Conservation (phyloP, 2,797 vertebrate genomes). For the Hypotaenidia philippensis region DNA sequence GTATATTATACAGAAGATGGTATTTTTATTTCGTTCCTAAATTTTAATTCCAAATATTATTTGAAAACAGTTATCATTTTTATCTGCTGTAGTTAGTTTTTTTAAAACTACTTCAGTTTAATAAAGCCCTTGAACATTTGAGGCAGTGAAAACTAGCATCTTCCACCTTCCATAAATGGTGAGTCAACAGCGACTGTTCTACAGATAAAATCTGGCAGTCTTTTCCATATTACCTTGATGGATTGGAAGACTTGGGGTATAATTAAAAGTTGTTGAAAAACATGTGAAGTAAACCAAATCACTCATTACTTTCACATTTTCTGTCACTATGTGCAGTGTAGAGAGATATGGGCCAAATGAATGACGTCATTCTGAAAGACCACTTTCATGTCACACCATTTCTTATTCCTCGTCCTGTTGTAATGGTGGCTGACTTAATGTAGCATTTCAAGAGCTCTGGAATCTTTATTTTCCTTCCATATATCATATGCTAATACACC, state of each 20-base stretch:
- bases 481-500: neutral
- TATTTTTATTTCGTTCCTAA: neutral
- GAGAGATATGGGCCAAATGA: neutral
- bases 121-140: neutral
- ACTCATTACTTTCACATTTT: neutral
- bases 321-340: neutral
- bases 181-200: neutral
- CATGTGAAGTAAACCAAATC: neutral
- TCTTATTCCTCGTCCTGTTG: neutral
- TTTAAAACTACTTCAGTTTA: neutral
- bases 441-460: neutral
- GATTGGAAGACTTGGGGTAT: neutral
- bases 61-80: neutral
- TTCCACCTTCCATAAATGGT: fast-evolving
- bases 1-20: neutral
- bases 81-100: neutral
- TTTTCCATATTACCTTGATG: neutral
- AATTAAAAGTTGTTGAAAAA: slow-evolving; percentile 2
- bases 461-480: neutral
- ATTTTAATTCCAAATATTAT: neutral
- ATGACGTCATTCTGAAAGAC: neutral
- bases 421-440: neutral
- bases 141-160: neutral
- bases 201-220: neutral
- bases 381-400: fast-evolving